A percentile compares a stretch with the other conserved stretches of the same genome.
Conservation (phyloP, 2,113 vertebrate genomes). For the Megaleporinus macrocephalus region DNA sequence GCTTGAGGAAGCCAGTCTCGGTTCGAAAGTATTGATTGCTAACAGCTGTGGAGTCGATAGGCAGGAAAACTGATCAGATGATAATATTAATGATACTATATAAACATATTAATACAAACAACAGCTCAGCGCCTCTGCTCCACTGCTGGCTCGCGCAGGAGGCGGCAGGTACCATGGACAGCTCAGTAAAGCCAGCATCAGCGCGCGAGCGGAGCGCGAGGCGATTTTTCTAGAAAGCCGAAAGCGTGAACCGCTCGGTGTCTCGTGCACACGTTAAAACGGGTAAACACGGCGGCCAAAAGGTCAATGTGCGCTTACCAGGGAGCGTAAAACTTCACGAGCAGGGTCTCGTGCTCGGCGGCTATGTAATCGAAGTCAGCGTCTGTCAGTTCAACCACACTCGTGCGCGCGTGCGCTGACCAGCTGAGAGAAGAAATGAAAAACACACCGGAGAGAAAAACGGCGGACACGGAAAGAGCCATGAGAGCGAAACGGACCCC, state of each 20-base stretch:
- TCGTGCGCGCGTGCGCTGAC: constrained; percentile 47
- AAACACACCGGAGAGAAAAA: neutral
- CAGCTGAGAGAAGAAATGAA: constrained; percentile 21
- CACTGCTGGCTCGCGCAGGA: neutral
- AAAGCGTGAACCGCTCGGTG: neutral
- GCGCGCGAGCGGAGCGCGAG: neutral
- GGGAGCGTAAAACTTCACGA: constrained; percentile 79
- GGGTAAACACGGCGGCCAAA: neutral
- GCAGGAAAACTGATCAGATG: neutral
- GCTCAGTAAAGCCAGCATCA: constrained; percentile 14
- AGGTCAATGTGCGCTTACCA: constrained; percentile 63
- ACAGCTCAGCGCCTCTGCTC: neutral
- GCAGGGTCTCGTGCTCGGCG: constrained; percentile 76
- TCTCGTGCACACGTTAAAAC: neutral
- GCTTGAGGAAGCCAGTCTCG: no score
- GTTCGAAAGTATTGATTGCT: no score
- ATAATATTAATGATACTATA: neutral
- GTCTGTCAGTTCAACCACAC: constrained; percentile 74
- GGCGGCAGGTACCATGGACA: constrained; percentile 47
- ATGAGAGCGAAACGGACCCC: neutral
- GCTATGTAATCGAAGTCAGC: constrained; percentile 75
- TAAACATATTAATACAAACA: neutral
- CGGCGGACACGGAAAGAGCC: neutral
- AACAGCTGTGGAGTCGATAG: neutral
- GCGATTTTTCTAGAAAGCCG: neutral